phyloP scores from a whole-genome alignment of 1,140 invertebrate species.

The Teleopsis dalmanni region DNA sequence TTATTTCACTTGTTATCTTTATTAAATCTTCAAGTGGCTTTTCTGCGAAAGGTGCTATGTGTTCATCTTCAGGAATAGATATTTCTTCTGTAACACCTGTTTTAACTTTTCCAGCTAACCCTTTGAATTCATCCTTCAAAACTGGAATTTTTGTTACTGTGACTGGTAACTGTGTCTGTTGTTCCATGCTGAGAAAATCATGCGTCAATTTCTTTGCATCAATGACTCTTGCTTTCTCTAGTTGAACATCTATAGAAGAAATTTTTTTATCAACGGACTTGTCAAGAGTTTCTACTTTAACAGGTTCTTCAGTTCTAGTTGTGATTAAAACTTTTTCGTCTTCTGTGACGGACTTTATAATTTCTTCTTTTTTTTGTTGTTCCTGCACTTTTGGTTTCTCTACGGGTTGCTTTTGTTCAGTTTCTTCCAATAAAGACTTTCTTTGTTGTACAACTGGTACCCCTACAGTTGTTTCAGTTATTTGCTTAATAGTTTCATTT shows the following conservation, averaged over 20 bases:
- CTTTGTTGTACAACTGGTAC: no score
- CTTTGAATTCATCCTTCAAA: not conserved
- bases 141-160: not conserved
- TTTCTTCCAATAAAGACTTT: no score
- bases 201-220: constrained; percentile 26
- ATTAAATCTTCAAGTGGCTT: not conserved
- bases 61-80: not conserved
- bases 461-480: no score
- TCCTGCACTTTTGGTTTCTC: no score
- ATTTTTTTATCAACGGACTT: constrained; percentile 3
- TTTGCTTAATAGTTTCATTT: no score
- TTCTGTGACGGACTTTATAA: no score
- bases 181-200: constrained; percentile 35
- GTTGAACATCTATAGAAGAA: no score
- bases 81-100: not conserved
- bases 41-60: not conserved
- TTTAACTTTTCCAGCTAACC: not conserved
- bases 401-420: no score
- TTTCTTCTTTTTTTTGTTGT: no score
- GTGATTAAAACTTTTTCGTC: no score
- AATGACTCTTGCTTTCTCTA: constrained; percentile 6
- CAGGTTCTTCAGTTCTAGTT: not conserved
- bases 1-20: constrained; percentile 2
- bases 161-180: constrained; percentile 27
- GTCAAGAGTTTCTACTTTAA: constrained; percentile 1